Conservation (phyloP, 2,113 vertebrate species). For the Copsychus sechellarum region DNA sequence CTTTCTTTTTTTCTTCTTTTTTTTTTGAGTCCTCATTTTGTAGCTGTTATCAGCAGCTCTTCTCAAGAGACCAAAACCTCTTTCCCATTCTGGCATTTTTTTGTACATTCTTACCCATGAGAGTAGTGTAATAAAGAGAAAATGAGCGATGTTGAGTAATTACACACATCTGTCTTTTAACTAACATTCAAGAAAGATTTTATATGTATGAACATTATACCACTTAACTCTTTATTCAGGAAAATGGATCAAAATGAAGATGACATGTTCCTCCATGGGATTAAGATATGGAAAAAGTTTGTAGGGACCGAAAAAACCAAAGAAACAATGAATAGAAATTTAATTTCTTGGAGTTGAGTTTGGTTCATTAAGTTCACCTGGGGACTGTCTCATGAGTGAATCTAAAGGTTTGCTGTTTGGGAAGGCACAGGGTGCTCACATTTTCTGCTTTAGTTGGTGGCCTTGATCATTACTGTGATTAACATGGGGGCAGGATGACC, state of each 20-base stretch:
- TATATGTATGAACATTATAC: neutral
- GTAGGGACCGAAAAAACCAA: neutral
- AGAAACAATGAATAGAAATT: neutral
- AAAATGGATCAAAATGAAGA: neutral
- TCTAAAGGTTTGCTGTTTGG: neutral
- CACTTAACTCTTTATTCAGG: neutral
- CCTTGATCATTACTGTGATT: neutral
- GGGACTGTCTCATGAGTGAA: neutral
- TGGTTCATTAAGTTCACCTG: neutral
- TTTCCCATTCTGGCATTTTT: neutral
- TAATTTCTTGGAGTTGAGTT: neutral
- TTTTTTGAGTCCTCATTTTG: neutral
- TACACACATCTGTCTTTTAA: neutral
- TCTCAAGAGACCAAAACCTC: neutral
- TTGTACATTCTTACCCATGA: neutral
- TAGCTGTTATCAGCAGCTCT: slow-evolving; percentile 3
- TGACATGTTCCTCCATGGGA: neutral
- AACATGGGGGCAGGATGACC: neutral
- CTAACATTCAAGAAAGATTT: neutral
- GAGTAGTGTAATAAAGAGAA: neutral
- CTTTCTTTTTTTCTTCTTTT: neutral
- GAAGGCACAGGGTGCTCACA: neutral
- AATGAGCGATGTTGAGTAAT: neutral
- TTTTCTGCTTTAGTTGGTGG: neutral
- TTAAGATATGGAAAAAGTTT: neutral